These are phyloP conservation scores for Margaritifera margaritifera DNA, from an alignment of 2,888 invertebrate species.

Conservation along the genomic window DNA sequence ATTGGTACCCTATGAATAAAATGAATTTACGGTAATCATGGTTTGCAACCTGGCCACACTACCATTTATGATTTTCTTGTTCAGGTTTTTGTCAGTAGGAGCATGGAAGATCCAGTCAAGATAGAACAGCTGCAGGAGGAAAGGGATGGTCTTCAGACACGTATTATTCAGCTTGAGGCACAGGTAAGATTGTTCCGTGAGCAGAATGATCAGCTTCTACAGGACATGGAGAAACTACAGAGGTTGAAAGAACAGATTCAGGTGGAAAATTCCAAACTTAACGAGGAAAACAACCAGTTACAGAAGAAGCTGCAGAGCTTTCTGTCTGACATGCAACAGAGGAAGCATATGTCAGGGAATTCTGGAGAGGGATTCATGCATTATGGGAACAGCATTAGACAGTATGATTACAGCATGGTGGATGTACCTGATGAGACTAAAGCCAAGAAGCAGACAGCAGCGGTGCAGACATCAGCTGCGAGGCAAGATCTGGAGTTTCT, in stretches of 20 bases:
- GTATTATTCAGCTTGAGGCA: conserved; percentile 15
- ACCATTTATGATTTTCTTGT: background rate
- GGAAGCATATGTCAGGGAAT: conserved; percentile 26
- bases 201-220: conserved; percentile 52
- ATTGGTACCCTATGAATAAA: too few species aligned
- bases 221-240: conserved; percentile 50
- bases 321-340: conserved; percentile 38
- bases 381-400: conserved; percentile 4
- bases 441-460: background rate
- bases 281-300: conserved; percentile 49
- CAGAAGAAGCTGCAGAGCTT: conserved; percentile 43
- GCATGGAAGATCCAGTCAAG: conserved; percentile 25
- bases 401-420: conserved; percentile 19
- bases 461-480: conserved; percentile 19
- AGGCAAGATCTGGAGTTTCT: conserved; percentile 34
- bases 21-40: too few species aligned
- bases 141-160: conserved; percentile 22
- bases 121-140: conserved; percentile 15
- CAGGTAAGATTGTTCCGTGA: conserved; percentile 41
- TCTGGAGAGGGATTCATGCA: background rate
- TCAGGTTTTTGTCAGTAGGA: conserved; percentile 33
- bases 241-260: conserved; percentile 51
- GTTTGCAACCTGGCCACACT: too few species aligned
- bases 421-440: conserved; percentile 1
- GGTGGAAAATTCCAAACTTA: conserved; percentile 49